A percentile compares a stretch with the other conserved stretches of the same genome.
Evolutionary conservation across 2,888 invertebrate species (phyloP).

Genomic region (Drosophila putrida): DNA sequence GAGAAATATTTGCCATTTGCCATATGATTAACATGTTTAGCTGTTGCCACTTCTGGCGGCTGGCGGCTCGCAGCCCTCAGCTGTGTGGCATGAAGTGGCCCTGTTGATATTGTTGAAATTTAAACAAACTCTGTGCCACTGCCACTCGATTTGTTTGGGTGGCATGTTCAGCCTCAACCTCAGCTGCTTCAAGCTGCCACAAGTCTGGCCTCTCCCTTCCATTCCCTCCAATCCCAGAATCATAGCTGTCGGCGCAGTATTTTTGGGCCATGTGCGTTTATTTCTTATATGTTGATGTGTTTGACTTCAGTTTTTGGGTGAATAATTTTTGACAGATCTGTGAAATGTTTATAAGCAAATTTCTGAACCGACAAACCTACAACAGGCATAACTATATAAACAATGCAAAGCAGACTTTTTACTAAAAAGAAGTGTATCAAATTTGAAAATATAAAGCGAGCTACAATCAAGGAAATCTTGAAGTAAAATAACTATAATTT

Average conservation of each 20-base stretch:
- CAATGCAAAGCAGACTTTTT: neutral
- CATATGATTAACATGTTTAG: constrained; percentile 63
- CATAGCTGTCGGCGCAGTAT: constrained; percentile 45
- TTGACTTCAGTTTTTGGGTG: constrained; percentile 23
- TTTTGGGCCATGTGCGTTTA: constrained; percentile 50
- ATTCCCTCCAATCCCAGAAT: neutral
- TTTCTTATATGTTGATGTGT: constrained; percentile 20
- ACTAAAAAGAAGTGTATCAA: neutral
- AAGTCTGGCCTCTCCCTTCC: neutral
- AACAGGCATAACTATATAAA: neutral
- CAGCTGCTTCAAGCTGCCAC: constrained; percentile 56
- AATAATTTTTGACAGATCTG: constrained; percentile 65
- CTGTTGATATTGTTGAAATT: constrained; percentile 70
- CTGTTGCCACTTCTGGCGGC: constrained; percentile 33
- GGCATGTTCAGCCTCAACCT: constrained; percentile 65
- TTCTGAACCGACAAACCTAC: constrained; percentile 23
- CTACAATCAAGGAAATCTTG: neutral
- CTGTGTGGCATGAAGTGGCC: constrained; percentile 44
- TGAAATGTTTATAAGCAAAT: constrained; percentile 72
- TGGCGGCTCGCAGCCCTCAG: neutral
- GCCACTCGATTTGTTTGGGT: constrained; percentile 69
- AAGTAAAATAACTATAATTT: neutral
- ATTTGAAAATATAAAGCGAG: neutral
- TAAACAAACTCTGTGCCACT: constrained; percentile 66
- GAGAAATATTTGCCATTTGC: constrained; percentile 22